Base-by-base conservation (phyloP, 2,797 vertebrate genomes). In the Enteromius thamalakanensis region DNA sequence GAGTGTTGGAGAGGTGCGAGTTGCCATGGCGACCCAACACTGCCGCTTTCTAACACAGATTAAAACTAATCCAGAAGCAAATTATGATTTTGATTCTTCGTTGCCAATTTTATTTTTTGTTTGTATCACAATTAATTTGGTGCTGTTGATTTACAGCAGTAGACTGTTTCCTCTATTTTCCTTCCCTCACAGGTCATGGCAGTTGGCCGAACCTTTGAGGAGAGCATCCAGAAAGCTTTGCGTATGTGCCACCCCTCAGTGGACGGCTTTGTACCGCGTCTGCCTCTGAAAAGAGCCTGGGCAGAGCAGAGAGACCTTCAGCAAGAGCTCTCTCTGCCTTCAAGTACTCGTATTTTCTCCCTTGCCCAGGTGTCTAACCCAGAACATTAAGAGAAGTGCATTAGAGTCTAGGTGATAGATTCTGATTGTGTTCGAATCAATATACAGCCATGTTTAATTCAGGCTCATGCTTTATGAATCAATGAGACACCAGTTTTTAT, bases 181-280 rank as follows among this genome's bases (percentile, higher is more conserved):
- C 3, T n/a, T 19, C 42, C 10, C 2, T 65, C 29, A 82, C 90
- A 99, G 97, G 97, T 98, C 84, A 98, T 98, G 97, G 97, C 97
- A 6, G 94, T 98, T 5, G 97, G 97, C 2, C 95, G 96, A 45
- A 97, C 96, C 0, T 98, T 99, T 87, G 96, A 99, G 84, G 97
- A 98, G 91, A 98, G 96, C 88, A 93, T 99, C 86, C 97, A 99
- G 88, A 99, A 99, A 89, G 97, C 97, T 76, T 91, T 99, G 86
- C 93, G 97, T 84, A 98, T 99, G 97, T 98, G 97, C 86, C 96
- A 98, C 87, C 96, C 97, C 0, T 97, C 97, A 1, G 93, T 97
- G 64, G 96, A 96, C 69, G 97, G 97, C 70, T 99, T 98, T 79
- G 91, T 95, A 70, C 88, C 97, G 9, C 91, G 81, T 32, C 95